These are phyloP conservation scores for Pitta sordida DNA, from an alignment of 2,113 vertebrate species.

Conservation along the genomic window DNA sequence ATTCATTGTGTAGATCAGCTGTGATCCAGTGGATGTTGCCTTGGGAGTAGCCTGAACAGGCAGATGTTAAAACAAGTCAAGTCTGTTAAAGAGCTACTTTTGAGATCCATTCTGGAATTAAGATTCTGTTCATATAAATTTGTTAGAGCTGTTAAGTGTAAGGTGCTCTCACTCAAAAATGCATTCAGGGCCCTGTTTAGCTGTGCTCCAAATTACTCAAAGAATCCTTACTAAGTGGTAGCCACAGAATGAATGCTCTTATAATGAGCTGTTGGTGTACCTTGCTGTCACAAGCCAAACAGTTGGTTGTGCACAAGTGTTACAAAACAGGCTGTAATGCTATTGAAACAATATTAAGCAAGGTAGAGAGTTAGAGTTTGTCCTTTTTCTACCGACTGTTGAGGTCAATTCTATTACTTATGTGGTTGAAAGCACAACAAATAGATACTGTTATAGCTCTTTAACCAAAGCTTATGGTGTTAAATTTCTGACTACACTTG, in stretches of 20 bases:
- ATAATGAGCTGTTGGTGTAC: background rate
- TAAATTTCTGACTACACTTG: background rate
- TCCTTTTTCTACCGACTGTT: background rate
- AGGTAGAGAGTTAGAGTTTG: background rate
- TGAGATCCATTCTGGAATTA: background rate
- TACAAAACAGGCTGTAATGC: background rate
- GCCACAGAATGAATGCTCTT: background rate
- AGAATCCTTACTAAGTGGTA: background rate
- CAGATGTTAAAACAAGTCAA: background rate
- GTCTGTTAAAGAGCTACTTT: background rate
- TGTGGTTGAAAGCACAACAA: background rate
- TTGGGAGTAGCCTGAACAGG: background rate
- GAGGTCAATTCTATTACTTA: background rate
- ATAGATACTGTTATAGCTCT: background rate
- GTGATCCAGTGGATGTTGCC: background rate
- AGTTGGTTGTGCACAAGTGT: background rate
- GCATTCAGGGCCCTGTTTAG: background rate
- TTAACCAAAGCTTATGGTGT: background rate
- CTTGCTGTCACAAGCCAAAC: background rate
- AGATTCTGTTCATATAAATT: background rate
- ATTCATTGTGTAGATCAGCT: background rate
- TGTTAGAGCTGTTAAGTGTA: background rate
- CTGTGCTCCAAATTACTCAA: background rate
- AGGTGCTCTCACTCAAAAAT: background rate
- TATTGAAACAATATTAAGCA: background rate